A percentile compares a stretch with the other conserved stretches of the same genome.
Evolutionary conservation across 2,113 vertebrate genomes (phyloP).

Genomic region (Tragelaphus scriptus): DNA sequence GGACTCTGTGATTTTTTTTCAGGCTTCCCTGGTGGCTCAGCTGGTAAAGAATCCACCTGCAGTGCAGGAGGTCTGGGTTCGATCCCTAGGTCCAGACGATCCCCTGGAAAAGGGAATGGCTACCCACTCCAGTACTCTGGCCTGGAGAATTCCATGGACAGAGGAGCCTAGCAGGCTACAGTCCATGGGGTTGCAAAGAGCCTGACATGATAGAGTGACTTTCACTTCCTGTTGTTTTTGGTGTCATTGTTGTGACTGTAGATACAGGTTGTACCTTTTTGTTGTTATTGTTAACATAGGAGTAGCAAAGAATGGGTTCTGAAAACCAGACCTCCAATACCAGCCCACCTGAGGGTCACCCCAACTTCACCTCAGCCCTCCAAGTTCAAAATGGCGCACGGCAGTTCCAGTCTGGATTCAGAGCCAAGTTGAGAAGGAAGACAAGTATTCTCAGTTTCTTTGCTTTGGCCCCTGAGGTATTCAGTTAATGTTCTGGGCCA

Average conservation of each 20-base stretch:
- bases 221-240: neutral
- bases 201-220: neutral
- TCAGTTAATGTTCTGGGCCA: constrained; percentile 39
- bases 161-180: neutral
- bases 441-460: neutral
- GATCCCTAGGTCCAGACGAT: neutral
- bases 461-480: neutral
- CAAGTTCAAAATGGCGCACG: accelerated
- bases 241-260: neutral
- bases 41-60: neutral
- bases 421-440: neutral
- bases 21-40: neutral
- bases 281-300: neutral
- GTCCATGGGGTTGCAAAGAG: neutral
- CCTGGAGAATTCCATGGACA: neutral
- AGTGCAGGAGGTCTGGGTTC: neutral
- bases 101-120: neutral
- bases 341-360: neutral
- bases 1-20: neutral
- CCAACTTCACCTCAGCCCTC: neutral
- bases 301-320: neutral
- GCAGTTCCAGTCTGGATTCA: neutral
- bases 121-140: neutral
- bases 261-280: neutral
- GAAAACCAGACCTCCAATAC: neutral